Evolutionary conservation across 2,888 invertebrate species (phyloP), one percentile per base, ranked within the genome.

Genomic region (Aphodius granarius): DNA sequence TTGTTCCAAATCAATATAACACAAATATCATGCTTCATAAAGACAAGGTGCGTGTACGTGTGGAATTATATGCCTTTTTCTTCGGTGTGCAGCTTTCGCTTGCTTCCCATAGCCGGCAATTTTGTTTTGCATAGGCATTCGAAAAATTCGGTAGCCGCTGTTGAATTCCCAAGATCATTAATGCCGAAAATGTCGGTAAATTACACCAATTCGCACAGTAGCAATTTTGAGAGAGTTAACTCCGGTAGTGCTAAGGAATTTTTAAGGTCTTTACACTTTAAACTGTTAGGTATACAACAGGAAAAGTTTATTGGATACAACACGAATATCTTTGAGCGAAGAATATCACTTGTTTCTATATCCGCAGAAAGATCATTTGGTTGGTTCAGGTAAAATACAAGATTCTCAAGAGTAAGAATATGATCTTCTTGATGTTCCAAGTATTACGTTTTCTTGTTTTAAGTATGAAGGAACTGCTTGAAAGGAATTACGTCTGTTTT

Each of bases 61-160:
- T 13, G 13, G 43, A 43, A 43, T 43, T 43, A 43, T 43, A 43
- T 43, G 43, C 43, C 13, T 43, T 43, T 43, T 43, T n/a, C n/a
- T n/a, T 43, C 3, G 43, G 43, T 3, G 43, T 2, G 43, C 43
- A 13, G 43, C 2, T 43, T 43, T 43, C 43, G 43, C 9, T 43
- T 13, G 43, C 6, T 43, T 43, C 43, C 43, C 43, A 43, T 43
- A 68, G 20, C 68, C 68, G 21, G 22, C 22, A 68, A 68, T 68
- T 68, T 20, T 21, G 21, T 21, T 68, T 68, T 68, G 68, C 68
- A 68, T 68, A 68, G 68, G 68, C 20, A 68, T 68, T 22, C 68
- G 19, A 68, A 68, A 68, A 21, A 68, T 68, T 68, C 68, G 68
- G 68, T 68, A 68, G 68, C 68, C 20, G 43, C 43, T n/a, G 19